Evolutionary conservation across 2,797 vertebrate species (phyloP), one percentile per base, ranked within the genome.

Genomic region (Zenarchopterus dispar): DNA sequence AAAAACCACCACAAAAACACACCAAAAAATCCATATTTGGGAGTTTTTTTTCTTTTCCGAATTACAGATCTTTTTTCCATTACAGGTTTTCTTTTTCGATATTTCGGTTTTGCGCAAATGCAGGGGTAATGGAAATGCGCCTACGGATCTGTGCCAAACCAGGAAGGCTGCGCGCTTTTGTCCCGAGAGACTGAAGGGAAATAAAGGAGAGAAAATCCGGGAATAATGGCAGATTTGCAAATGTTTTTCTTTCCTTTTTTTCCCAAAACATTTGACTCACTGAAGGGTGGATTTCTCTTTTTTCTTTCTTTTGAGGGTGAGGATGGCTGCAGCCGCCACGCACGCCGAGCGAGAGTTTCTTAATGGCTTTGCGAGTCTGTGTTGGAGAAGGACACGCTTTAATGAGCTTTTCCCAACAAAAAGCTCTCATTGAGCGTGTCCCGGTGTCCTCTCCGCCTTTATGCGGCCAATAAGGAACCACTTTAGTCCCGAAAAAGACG

Each of bases 401-500:
- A 95, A 95, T 95, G 94, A 94, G 95, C 94, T 93, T 92, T 92
- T 76, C 84, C 85, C 93, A 93, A 78, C 72, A 75, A 95, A 93
- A 82, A 88, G 75, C 84, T 79, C 90, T 91, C 91, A 59, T 66
- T 54, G 56, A 94, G 93, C 93, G 91, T 89, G 93, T 91, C 93
- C 71, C 75, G 53, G 49, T 72, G 67, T 77, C 60, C 77, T 58
- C 69, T 47, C 22, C 16, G 59, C 62, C 64, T 69, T 54, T 52
- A 50, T 10, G 21, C 52, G 45, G 92, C 94, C 93, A 88, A 92
- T 93, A 84, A 91, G 90, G 93, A 92, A 85, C 90, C 93, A 91
- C 87, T 94, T 94, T 89, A 91, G 90, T 75, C 26, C 65, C 88
- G 79, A 62, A 75, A 46, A 77, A 81, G 82, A 69, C 86, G 89